Evolutionary conservation across 1,140 invertebrate genomes (phyloP).

Genomic region (Lasioglossum baleicum): DNA sequence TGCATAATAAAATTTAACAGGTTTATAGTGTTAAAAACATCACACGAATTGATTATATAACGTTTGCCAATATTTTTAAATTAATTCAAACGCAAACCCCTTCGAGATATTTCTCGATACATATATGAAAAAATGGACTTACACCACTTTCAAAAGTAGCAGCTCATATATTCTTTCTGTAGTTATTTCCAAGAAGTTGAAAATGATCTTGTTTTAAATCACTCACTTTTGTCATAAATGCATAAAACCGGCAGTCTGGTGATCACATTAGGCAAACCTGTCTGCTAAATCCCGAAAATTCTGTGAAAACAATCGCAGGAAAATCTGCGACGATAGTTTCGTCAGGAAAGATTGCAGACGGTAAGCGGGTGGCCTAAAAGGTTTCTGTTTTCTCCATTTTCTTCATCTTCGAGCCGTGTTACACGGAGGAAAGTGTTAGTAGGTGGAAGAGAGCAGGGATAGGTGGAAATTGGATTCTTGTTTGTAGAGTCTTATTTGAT

Average conservation of each 20-base stretch:
- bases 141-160: background rate
- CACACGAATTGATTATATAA: background rate
- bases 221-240: no score
- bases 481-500: constrained; percentile 51
- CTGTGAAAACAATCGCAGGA: background rate
- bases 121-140: background rate
- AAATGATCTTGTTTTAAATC: no score
- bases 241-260: no score
- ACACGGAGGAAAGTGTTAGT: constrained; percentile 20
- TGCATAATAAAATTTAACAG: constrained; percentile 7
- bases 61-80: constrained; percentile 17
- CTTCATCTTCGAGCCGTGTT: constrained; percentile 5
- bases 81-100: background rate
- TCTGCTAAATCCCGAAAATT: background rate
- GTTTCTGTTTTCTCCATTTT: background rate
- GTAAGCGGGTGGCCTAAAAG: background rate
- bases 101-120: no score
- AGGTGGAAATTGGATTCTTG: constrained; percentile 47
- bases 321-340: background rate
- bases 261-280: no score
- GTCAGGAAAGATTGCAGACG: no score
- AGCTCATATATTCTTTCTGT: no score
- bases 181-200: no score
- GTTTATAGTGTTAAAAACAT: constrained; percentile 7
- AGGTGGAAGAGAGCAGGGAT: background rate